phyloP scores from a whole-genome alignment of 2,113 vertebrate genomes.

The Grammomys dolichurus region DNA sequence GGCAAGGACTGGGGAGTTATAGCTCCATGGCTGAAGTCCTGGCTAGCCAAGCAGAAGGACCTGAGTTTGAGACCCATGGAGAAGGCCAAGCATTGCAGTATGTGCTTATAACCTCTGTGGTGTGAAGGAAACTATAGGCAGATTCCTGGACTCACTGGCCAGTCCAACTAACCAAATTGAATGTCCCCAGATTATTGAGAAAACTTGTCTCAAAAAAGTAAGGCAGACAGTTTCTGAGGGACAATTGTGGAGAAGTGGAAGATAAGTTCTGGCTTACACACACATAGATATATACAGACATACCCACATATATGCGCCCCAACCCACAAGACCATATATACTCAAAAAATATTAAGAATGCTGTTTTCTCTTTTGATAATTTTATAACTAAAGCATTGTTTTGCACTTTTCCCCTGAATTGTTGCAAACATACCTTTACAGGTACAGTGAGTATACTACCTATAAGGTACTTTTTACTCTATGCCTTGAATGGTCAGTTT shows the following conservation, averaged over 20 bases:
- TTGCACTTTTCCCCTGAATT: constrained; percentile 50
- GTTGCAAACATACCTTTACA: constrained; percentile 45
- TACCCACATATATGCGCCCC: not conserved
- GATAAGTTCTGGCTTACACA: not conserved
- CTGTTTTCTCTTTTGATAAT: constrained; percentile 3
- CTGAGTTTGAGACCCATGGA: not conserved
- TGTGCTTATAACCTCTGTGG: too few species aligned
- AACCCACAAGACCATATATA: not conserved
- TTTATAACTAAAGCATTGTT: constrained; percentile 56
- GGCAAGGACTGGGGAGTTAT: not conserved
- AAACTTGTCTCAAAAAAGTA: not conserved
- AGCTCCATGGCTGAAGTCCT: not conserved
- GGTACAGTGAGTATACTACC: not conserved
- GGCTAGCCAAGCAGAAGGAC: not conserved
- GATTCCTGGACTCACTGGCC: not conserved
- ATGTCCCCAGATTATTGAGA: not conserved
- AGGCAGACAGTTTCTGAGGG: not conserved
- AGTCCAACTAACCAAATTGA: not conserved
- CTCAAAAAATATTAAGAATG: not conserved
- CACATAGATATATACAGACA: too few species aligned
- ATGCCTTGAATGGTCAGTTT: not conserved
- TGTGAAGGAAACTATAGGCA: not conserved
- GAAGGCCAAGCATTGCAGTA: not conserved
- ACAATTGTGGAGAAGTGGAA: not conserved
- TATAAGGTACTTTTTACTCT: constrained; percentile 24